Percentiles rank a stretch among this genome's conserved stretches.
Evolutionary conservation across 2,888 invertebrate species (phyloP).

Genomic region (Lasioglossum marginatum): DNA sequence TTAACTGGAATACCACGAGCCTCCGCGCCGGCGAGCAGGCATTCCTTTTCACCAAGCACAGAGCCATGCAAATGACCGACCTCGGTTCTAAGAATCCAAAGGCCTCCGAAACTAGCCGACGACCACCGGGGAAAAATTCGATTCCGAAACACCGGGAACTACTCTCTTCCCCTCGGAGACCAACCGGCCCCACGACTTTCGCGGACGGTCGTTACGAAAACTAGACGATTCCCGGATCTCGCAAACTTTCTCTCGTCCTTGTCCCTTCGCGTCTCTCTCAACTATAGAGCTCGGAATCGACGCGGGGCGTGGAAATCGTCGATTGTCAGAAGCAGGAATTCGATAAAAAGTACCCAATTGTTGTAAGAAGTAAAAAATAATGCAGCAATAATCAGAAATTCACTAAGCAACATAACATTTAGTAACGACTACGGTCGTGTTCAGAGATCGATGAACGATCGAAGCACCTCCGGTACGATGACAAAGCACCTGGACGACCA

Average conservation of each 20-base stretch:
- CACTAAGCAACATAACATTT: too few species aligned
- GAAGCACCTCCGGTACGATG: background rate
- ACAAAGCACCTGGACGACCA: background rate
- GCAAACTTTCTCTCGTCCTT: constrained; percentile 39
- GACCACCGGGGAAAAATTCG: constrained; percentile 9
- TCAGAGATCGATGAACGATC: background rate
- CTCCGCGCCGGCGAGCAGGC: constrained; percentile 17
- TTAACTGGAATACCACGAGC: constrained; percentile 11
- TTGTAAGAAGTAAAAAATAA: too few species aligned
- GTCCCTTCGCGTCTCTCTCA: constrained; percentile 16
- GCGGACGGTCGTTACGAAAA: background rate
- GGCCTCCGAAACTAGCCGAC: constrained; percentile 7
- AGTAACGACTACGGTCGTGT: background rate
- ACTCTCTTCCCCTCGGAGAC: background rate
- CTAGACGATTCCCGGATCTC: constrained; percentile 38
- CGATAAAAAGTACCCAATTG: too few species aligned
- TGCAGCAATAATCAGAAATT: too few species aligned
- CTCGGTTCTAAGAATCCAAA: constrained; percentile 35
- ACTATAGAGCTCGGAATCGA: constrained; percentile 16
- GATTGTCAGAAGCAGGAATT: too few species aligned
- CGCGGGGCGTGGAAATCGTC: background rate
- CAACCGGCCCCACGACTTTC: background rate
- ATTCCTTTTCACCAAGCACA: constrained; percentile 62
- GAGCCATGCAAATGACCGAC: constrained; percentile 61
- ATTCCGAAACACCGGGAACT: constrained; percentile 13